Base-by-base conservation (phyloP, 2,113 vertebrate genomes). In the Chaetorhynchus papuensis region DNA sequence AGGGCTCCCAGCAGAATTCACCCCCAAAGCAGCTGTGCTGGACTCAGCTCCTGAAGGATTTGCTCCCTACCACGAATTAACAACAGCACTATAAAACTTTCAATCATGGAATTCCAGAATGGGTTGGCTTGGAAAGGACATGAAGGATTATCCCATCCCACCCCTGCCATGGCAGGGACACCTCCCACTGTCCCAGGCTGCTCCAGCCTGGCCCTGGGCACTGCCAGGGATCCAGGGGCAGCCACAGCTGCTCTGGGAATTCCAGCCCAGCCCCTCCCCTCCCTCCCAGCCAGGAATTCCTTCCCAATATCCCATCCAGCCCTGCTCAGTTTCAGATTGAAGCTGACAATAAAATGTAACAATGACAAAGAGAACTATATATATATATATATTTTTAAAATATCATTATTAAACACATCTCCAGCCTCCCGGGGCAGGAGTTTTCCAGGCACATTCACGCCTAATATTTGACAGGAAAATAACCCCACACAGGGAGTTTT, bases 121-220 rank as follows among this genome's bases (percentile, higher is more conserved):
- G 83, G 19, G 7, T n/a, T 56, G 70, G 30, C 5, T 17, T 41
- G 70, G 52, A 17, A 49, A 39, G 59, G 61, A 26, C 20, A 30
- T 21, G 0, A 10, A n/a, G 37, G 52, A 71, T 35, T 8, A 61
- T 61, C 24, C 7, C 30, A 41, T 6, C 1, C 69, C 70, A 56
- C 0, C 19, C 22, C 15, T 33, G n/a, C 23, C 49, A 28, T 3
- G n/a, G 41, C 30, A 65, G 42, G 50, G 42, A 85, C 41, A 28
- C 2, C 28, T 75, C 1, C 50, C 60, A 30, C 19, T 1, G 0
- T 19, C 60, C 30, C 60, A 84, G 56, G 17, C 0, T 28, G 7
- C 5, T 31, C 66, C 66, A 39, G 0, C 39, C 68, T 28, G 57
- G 10, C 56, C 27, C 33, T 8, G 81, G 47, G 0, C 69, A 75